Evolutionary conservation across 2,113 vertebrate species (phyloP).

Genomic region (Lamprotornis superbus): DNA sequence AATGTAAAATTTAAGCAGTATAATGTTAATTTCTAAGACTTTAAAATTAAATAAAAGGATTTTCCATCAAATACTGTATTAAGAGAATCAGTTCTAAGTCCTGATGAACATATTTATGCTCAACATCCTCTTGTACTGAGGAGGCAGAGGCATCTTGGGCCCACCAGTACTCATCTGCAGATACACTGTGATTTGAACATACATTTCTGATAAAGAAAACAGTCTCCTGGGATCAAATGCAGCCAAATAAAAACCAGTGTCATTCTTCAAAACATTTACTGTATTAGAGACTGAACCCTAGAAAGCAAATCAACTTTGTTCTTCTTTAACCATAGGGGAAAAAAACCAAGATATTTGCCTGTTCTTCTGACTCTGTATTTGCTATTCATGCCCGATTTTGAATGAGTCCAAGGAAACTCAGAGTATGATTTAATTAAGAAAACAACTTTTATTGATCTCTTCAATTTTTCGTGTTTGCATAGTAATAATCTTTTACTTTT

Average conservation of each 20-base stretch:
- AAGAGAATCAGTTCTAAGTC: not conserved
- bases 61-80: not conserved
- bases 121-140: not conserved
- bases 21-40: not conserved
- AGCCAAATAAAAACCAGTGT: not conserved
- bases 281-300: not conserved
- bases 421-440: not conserved
- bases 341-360: not conserved
- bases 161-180: not conserved
- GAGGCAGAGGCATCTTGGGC: not conserved
- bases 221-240: not conserved
- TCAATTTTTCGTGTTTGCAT: not conserved
- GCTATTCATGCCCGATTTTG: not conserved
- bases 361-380: not conserved
- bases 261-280: not conserved
- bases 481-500: not conserved
- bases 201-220: not conserved
- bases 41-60: not conserved
- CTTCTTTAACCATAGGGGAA: not conserved
- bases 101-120: not conserved
- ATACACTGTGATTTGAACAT: not conserved
- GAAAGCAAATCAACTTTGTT: not conserved
- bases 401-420: not conserved
- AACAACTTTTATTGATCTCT: not conserved
- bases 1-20: not conserved